Percentiles rank a stretch among this genome's conserved stretches.
These are phyloP conservation scores for Pristionchus exspectatus DNA, from an alignment of 2,888 invertebrate species.

Conservation along the genomic window DNA sequence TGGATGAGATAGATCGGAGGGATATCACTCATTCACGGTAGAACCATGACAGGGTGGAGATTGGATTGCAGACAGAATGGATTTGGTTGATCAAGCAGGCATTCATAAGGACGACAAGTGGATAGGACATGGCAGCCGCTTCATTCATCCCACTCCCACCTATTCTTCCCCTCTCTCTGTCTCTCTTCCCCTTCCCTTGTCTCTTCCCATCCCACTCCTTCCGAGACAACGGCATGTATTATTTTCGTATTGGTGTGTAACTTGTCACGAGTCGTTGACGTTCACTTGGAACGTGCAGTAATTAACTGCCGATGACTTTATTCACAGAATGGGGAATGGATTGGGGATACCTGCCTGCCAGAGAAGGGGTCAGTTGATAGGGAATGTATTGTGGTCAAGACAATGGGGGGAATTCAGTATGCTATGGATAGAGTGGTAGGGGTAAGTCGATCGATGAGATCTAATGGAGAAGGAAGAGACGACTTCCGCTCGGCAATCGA, in stretches of 20 bases:
- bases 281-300: background rate
- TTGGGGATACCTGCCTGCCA: slow-evolving; percentile 12
- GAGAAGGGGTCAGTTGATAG: slow-evolving; percentile 44
- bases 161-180: slow-evolving; percentile 37
- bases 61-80: slow-evolving; percentile 2
- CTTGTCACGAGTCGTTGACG: background rate
- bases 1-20: background rate
- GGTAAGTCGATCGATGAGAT: slow-evolving; percentile 19
- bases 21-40: slow-evolving; percentile 52
- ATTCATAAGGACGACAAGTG: background rate
- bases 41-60: background rate
- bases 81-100: background rate
- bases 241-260: slow-evolving; percentile 49
- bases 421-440: slow-evolving; percentile 19
- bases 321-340: background rate
- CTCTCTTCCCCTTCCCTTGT: slow-evolving; percentile 55
- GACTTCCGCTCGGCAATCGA: slow-evolving; percentile 30
- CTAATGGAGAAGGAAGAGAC: slow-evolving; percentile 47
- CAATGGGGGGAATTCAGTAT: background rate
- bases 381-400: background rate
- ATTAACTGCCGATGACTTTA: slow-evolving; percentile 39
- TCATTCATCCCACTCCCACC: slow-evolving; percentile 29
- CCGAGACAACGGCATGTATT: slow-evolving; percentile 53
- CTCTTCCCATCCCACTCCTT: slow-evolving; percentile 57
- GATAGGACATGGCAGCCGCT: slow-evolving; percentile 32